Evolutionary conservation across 2,888 invertebrate species (phyloP), one percentile per base, ranked within the genome.

Genomic region (Aplocera efformata): DNA sequence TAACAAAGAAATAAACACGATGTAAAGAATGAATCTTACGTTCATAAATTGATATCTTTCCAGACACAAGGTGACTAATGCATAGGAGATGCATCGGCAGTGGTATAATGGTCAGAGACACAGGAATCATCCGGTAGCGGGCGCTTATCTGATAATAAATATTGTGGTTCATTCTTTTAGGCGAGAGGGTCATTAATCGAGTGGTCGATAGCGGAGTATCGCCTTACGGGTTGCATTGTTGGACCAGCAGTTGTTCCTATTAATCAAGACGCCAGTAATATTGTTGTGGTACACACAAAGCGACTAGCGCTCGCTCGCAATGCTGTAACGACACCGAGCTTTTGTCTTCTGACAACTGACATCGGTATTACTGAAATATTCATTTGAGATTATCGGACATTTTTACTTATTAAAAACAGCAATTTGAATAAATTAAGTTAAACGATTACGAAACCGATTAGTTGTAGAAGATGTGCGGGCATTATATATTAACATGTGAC

Each of bases 81-180:
- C 78, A 78, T 70, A 74, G 77, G 61, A 72, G 71, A 76, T 75
- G 75, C 77, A 72, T 65, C 58, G 67, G 66, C 69, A 63, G 62
- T 63, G 58, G 77, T 79, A 80, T 78, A 82, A 83, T 83, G 77
- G 79, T 64, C 61, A 63, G 75, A 69, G 81, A 82, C 84, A 82
- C 73, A 81, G 79, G 82, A 80, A 84, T 85, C 80, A 78, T 77
- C 81, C 86, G 67, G 88, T 88, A 88, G 88, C 86, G 68, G 63
- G 44, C 70, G 72, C 76, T 81, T 85, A 88, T 88, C 88, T 79
- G 84, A 88, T 88, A 84, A 86, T 85, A 86, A 86, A 88, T 86
- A 86, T 86, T 84, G 79, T 79, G 72, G 79, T 74, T 82, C 83
- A 85, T 88, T 88, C 86, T 88, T 88, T 88, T 86, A 83, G 82